These are phyloP conservation scores for Otis tarda DNA, from an alignment of 2,113 vertebrate species.

Conservation along the genomic window DNA sequence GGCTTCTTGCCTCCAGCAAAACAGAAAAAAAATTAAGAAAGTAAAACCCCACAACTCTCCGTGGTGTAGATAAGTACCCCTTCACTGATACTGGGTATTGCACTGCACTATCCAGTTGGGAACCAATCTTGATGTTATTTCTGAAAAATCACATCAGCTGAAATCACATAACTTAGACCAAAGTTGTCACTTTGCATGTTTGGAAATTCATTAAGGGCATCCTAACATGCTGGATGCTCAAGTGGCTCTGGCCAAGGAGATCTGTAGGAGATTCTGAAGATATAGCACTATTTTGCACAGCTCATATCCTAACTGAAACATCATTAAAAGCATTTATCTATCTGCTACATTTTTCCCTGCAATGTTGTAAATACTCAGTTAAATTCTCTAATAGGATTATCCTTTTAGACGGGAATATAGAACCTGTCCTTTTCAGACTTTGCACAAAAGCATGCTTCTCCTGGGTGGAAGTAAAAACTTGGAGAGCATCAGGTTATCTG, in stretches of 20 bases:
- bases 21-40: background rate
- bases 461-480: background rate
- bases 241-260: background rate
- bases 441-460: background rate
- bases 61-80: background rate
- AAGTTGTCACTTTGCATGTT: background rate
- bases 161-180: background rate
- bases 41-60: background rate
- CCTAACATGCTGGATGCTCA: background rate
- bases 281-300: background rate
- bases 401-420: background rate
- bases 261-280: background rate
- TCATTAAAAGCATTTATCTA: background rate
- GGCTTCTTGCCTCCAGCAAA: background rate
- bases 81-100: background rate
- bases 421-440: background rate
- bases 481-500: background rate
- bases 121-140: background rate
- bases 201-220: background rate
- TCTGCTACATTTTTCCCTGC: background rate
- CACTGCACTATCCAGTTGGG: background rate
- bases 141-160: background rate
- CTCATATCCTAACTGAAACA: background rate
- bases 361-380: background rate
- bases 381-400: background rate